Conservation (phyloP, 1,140 invertebrate genomes). For the Pseudomyrmex flavicornis region DNA sequence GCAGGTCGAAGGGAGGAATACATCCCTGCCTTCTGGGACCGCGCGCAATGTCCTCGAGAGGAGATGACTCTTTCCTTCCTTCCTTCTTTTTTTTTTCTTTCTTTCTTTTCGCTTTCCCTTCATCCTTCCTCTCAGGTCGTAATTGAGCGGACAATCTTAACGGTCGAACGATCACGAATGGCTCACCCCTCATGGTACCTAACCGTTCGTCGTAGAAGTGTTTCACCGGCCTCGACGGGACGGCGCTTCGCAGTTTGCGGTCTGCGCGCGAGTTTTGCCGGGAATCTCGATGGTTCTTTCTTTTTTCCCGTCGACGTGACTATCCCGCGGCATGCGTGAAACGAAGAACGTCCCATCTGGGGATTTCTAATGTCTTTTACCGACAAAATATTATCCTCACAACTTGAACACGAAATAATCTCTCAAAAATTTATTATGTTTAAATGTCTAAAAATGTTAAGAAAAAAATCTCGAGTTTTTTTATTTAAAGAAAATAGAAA, state of each 20-base stretch:
- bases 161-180: conserved; percentile 67
- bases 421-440: background rate
- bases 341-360: conserved; percentile 20
- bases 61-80: conserved; percentile 32
- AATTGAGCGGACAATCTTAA: conserved; percentile 74
- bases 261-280: conserved; percentile 40
- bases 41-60: conserved; percentile 20
- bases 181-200: conserved; percentile 40
- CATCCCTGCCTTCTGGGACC: conserved; percentile 38
- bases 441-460: too few relatives aligned
- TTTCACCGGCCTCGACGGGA: conserved; percentile 65
- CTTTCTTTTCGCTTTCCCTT: background rate
- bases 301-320: background rate
- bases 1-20: conserved; percentile 42
- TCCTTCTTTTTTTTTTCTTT: background rate
- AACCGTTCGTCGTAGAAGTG: conserved; percentile 53
- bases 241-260: conserved; percentile 62
- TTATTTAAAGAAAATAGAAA: background rate
- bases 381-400: conserved; percentile 33
- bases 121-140: conserved; percentile 44
- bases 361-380: conserved; percentile 20
- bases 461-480: background rate
- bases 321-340: conserved; percentile 10
- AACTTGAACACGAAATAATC: background rate
- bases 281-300: conserved; percentile 43